Percentiles rank a stretch among this genome's conserved stretches.
Conservation (phyloP, 2,797 vertebrate species). For the Myotis vivesi region DNA sequence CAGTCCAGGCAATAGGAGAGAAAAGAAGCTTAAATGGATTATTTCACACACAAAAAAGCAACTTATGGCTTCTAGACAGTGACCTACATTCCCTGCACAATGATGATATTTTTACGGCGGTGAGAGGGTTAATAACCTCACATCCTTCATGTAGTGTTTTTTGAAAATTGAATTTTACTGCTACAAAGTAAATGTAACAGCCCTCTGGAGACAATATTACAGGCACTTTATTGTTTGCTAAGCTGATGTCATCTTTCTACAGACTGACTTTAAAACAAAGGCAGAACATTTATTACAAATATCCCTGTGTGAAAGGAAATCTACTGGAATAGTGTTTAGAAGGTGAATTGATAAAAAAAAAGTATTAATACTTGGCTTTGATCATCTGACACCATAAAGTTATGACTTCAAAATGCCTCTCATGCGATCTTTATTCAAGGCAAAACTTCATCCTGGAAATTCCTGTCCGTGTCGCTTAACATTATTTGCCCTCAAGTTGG, state of each 20-base stretch:
- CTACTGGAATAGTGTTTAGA: constrained; percentile 93
- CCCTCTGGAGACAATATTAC: constrained; percentile 95
- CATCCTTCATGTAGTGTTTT: constrained; percentile 89
- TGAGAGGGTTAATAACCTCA: constrained; percentile 90
- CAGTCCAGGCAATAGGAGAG: constrained; percentile 76
- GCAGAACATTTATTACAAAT: constrained; percentile 95
- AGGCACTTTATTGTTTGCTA: constrained; percentile 97
- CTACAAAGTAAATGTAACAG: constrained; percentile 95
- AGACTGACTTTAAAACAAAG: constrained; percentile 94
- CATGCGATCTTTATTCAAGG: constrained; percentile 77
- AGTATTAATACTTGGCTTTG: constrained; percentile 86
- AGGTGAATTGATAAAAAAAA: constrained; percentile 88
- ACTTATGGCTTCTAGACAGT: constrained; percentile 85
- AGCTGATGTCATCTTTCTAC: constrained; percentile 99
- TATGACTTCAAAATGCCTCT: constrained; percentile 82
- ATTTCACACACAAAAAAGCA: constrained; percentile 83
- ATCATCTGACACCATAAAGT: constrained; percentile 84
- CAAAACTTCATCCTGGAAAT: constrained; percentile 78
- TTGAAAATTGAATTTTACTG: constrained; percentile 95
- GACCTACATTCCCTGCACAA: constrained; percentile 87
- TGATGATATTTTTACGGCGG: constrained; percentile 85
- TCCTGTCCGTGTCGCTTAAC: constrained; percentile 71
- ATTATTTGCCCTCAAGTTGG: constrained; percentile 72
- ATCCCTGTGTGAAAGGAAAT: constrained; percentile 99
- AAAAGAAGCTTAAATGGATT: constrained; percentile 88